phyloP scores from a whole-genome alignment of 1,140 invertebrate genomes.

The Drosophila murphyi region DNA sequence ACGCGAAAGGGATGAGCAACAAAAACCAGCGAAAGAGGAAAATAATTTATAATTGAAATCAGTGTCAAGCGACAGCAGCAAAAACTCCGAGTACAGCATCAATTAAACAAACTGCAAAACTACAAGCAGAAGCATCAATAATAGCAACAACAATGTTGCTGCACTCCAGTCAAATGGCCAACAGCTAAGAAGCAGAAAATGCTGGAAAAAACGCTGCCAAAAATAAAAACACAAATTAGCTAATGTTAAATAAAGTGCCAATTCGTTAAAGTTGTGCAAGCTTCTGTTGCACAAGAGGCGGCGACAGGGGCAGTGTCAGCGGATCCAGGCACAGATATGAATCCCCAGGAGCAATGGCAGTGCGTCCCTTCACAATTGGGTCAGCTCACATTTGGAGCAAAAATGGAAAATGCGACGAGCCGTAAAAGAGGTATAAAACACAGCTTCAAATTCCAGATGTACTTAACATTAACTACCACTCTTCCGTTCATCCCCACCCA shows the following conservation, averaged over 20 bases:
- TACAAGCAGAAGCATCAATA: neutral
- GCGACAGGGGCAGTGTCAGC: conserved; percentile 2
- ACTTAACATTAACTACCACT: conserved; percentile 18
- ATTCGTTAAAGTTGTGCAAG: conserved; percentile 55
- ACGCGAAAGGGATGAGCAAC: conserved; percentile 23
- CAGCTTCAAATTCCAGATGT: conserved; percentile 57
- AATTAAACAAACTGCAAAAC: too few species aligned
- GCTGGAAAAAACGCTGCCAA: conserved; percentile 14
- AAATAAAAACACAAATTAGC: conserved; percentile 72
- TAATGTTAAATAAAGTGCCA: conserved; percentile 76
- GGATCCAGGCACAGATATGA: conserved; percentile 33
- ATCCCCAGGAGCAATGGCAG: conserved; percentile 36
- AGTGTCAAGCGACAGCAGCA: conserved; percentile 58
- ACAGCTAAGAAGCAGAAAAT: conserved; percentile 22
- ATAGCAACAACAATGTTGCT: conserved; percentile 23
- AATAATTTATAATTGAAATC: conserved; percentile 81
- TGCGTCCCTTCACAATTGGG: conserved; percentile 64
- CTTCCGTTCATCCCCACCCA: neutral
- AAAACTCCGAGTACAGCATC: neutral
- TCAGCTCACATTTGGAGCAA: conserved; percentile 76
- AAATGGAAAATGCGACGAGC: conserved; percentile 65
- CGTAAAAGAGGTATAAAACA: conserved; percentile 60
- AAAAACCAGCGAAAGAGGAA: conserved; percentile 36
- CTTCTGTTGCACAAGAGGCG: conserved; percentile 6
- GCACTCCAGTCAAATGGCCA: conserved; percentile 62